These are phyloP conservation scores for Cephonodes hylas DNA, from an alignment of 2,888 invertebrate genomes.

Conservation along the genomic window DNA sequence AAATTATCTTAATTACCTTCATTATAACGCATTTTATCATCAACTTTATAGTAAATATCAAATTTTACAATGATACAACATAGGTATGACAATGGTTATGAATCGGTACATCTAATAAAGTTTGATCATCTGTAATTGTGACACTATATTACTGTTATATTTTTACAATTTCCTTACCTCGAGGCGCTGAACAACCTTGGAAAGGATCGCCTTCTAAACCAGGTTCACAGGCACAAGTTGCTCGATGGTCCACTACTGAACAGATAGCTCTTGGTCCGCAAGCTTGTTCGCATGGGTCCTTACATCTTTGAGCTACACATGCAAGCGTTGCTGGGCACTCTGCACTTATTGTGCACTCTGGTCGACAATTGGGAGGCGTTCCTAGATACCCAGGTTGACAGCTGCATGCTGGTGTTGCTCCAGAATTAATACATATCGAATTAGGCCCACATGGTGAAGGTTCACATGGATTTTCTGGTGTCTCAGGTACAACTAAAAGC, in stretches of 20 bases:
- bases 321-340: constrained; percentile 85
- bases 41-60: not conserved
- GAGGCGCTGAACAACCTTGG: constrained; percentile 72
- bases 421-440: constrained; percentile 82
- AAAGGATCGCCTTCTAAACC: constrained; percentile 84
- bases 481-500: constrained; percentile 40
- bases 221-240: constrained; percentile 83
- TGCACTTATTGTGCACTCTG: constrained; percentile 85
- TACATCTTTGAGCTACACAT: constrained; percentile 83
- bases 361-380: constrained; percentile 84
- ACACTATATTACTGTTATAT: not conserved
- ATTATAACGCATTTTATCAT: constrained; percentile 1
- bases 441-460: constrained; percentile 86
- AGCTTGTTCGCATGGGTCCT: constrained; percentile 85
- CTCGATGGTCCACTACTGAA: constrained; percentile 83
- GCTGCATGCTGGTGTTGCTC: constrained; percentile 83
- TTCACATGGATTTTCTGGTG: constrained; percentile 80
- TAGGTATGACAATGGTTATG: not conserved
- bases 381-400: constrained; percentile 84
- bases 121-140: not conserved
- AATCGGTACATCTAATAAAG: not conserved
- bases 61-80: not conserved
- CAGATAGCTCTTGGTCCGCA: constrained; percentile 82
- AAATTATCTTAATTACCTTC: constrained; percentile 4
- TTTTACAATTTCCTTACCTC: constrained; percentile 51